Conservation (phyloP, 2,888 invertebrate species). For the Julus scandinavius region DNA sequence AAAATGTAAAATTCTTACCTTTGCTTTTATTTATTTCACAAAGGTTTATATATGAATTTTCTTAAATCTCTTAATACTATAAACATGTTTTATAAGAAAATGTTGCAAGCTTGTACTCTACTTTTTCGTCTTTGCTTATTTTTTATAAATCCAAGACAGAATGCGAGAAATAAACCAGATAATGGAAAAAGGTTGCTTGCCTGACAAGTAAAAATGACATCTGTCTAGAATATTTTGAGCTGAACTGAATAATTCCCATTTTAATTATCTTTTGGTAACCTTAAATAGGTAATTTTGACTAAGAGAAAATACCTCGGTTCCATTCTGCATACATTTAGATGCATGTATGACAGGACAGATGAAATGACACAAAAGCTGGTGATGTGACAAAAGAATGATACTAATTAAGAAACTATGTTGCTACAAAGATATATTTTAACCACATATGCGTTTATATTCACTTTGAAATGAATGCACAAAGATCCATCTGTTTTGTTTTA, state of each 20-base stretch:
- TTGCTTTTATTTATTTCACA: too few relatives aligned
- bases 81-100: too few relatives aligned
- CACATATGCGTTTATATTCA: background rate
- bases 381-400: background rate
- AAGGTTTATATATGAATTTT: too few relatives aligned
- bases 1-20: too few relatives aligned
- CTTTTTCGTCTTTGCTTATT: too few relatives aligned
- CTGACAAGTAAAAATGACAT: background rate
- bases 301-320: background rate
- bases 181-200: too few relatives aligned
- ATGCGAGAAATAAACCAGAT: too few relatives aligned
- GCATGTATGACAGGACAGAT: conserved; percentile 8
- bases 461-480: background rate
- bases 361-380: background rate
- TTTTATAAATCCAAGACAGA: too few relatives aligned
- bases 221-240: background rate
- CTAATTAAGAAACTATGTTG: background rate
- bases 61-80: too few relatives aligned
- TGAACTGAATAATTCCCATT: background rate
- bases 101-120: too few relatives aligned
- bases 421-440: background rate
- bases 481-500: background rate
- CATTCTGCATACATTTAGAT: background rate
- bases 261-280: background rate
- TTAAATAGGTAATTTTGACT: background rate